A percentile compares a stretch with the other conserved stretches of the same genome.
Evolutionary conservation across 1,140 invertebrate genomes (phyloP).

Genomic region (Macrobrachium nipponense): DNA sequence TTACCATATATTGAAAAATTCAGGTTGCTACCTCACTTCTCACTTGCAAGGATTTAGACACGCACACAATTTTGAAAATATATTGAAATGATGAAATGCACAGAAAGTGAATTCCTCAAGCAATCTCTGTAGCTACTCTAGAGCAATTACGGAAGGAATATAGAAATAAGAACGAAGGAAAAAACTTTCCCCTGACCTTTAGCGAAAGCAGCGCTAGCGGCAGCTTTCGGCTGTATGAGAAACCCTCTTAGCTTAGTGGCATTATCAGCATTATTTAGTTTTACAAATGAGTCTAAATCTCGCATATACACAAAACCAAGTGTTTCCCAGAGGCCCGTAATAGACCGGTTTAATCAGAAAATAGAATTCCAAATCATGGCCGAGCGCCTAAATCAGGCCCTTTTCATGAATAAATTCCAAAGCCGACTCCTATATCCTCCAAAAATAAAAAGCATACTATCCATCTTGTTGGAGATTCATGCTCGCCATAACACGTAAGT

Average conservation of each 20-base stretch:
- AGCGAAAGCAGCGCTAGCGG: not conserved
- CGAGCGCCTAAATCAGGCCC: conserved; percentile 47
- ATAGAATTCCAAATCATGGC: conserved; percentile 50
- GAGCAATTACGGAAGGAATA: too few species aligned
- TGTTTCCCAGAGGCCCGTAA: conserved; percentile 26
- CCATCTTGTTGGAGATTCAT: conserved; percentile 60
- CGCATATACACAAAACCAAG: not conserved
- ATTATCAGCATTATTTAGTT: conserved; percentile 1
- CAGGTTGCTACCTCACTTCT: too few species aligned
- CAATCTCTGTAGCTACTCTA: too few species aligned
- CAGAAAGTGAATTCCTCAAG: too few species aligned
- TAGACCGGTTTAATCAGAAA: conserved; percentile 55
- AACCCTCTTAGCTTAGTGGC: too few species aligned
- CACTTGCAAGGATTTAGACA: too few species aligned
- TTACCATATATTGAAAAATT: too few species aligned
- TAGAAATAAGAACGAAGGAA: too few species aligned
- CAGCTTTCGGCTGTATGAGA: too few species aligned
- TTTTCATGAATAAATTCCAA: conserved; percentile 59
- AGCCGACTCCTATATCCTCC: conserved; percentile 30
- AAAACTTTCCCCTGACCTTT: too few species aligned
- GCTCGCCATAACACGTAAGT: conserved; percentile 54
- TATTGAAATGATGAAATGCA: too few species aligned
- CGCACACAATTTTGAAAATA: too few species aligned
- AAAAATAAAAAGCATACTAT: conserved; percentile 55
- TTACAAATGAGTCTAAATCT: conserved; percentile 5